Percentiles rank a stretch among this genome's conserved stretches.
These are phyloP conservation scores for Stenoptilia bipunctidactyla DNA, from an alignment of 2,888 invertebrate species.

Conservation along the genomic window DNA sequence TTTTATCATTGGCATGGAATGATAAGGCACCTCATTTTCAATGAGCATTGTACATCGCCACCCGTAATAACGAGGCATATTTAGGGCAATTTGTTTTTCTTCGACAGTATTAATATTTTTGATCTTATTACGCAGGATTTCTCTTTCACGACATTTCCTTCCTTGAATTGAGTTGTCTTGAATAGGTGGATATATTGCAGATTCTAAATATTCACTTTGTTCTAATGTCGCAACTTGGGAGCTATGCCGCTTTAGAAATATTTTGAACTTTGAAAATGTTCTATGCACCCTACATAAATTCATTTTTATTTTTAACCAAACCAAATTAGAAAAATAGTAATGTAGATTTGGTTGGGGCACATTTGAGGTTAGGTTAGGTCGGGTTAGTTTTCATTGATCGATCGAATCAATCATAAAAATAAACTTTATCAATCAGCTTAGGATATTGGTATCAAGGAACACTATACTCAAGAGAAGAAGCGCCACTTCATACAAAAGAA, in stretches of 20 bases:
- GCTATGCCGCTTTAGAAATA: constrained; percentile 24
- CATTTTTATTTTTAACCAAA: constrained; percentile 43
- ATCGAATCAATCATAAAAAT: too few species aligned
- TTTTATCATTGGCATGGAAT: constrained; percentile 77
- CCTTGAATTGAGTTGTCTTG: constrained; percentile 69
- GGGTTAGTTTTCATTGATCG: too few species aligned
- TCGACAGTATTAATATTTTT: constrained; percentile 79
- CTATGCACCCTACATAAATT: constrained; percentile 38
- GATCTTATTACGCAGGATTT: constrained; percentile 70
- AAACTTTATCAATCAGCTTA: too few species aligned
- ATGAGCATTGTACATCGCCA: constrained; percentile 74
- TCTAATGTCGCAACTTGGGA: constrained; percentile 37
- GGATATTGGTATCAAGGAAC: too few species aligned
- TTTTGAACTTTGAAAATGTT: constrained; percentile 40
- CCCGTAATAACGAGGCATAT: constrained; percentile 87
- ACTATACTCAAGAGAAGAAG: too few species aligned
- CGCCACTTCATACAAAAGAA: too few species aligned
- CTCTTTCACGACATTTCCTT: constrained; percentile 49
- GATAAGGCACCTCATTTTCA: constrained; percentile 75
- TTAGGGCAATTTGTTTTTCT: constrained; percentile 86
- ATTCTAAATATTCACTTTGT: constrained; percentile 53
- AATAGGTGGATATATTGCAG: constrained; percentile 73
- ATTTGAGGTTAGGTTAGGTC: too few species aligned
- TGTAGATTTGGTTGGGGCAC: too few species aligned
- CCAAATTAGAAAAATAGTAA: too few species aligned